Evolutionary conservation across 2,888 invertebrate species (phyloP).

Genomic region (Ferdinandea cuprea): DNA sequence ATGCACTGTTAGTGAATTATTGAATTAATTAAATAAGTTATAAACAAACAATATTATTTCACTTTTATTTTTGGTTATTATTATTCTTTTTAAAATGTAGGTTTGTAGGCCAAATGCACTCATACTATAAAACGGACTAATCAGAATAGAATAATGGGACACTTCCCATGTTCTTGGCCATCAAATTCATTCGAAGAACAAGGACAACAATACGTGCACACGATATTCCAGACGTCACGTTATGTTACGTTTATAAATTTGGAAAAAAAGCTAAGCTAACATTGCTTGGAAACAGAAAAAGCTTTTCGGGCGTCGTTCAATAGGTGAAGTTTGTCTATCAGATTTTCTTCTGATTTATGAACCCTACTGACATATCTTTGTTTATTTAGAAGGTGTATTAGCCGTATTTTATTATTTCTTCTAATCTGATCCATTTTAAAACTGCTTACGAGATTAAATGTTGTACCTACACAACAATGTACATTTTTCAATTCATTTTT

Average conservation of each 20-base stretch:
- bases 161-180: constrained; percentile 80
- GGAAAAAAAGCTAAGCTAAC: not conserved
- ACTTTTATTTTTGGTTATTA: constrained; percentile 48
- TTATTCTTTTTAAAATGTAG: constrained; percentile 65
- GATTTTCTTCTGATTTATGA: too few species aligned
- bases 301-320: constrained; percentile 13
- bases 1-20: too few species aligned
- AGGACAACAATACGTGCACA: constrained; percentile 79
- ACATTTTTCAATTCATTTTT: too few species aligned
- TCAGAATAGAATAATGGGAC: constrained; percentile 68
- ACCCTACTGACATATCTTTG: too few species aligned
- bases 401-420: too few species aligned
- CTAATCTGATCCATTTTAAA: too few species aligned
- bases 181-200: constrained; percentile 82
- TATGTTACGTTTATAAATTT: constrained; percentile 7
- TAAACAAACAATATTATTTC: constrained; percentile 16
- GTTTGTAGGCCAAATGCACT: constrained; percentile 74
- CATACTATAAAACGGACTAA: constrained; percentile 72
- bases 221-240: constrained; percentile 15
- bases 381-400: too few species aligned
- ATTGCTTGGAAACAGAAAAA: not conserved
- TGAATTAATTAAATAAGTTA: too few species aligned
- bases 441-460: too few species aligned
- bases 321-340: not conserved
- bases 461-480: too few species aligned